A percentile compares a stretch with the other conserved stretches of the same genome.
Conservation (phyloP, 2,113 vertebrate genomes). For the Guaruba guarouba region DNA sequence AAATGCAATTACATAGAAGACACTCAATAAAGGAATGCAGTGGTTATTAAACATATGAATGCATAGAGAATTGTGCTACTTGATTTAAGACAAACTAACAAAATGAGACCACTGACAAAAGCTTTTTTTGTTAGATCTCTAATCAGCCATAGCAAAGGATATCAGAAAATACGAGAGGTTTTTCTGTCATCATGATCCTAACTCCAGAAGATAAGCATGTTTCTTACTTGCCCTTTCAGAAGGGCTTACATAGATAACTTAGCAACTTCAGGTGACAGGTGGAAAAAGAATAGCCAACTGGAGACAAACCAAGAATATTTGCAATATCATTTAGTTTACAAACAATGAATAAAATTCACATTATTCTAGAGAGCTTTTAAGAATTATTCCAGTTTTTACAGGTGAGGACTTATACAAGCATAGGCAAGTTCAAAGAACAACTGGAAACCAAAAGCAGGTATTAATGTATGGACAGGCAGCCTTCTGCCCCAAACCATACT, state of each 20-base stretch:
- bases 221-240: neutral
- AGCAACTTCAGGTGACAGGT: neutral
- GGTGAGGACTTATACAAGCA: neutral
- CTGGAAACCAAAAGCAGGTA: neutral
- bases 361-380: neutral
- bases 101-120: neutral
- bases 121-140: neutral
- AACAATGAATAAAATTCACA: neutral
- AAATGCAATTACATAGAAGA: neutral
- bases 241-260: neutral
- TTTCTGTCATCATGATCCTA: neutral
- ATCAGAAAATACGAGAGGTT: neutral
- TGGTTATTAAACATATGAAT: neutral
- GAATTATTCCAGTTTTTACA: neutral
- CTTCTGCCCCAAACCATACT: neutral
- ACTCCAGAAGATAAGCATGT: neutral
- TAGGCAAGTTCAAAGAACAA: neutral
- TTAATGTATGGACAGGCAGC: neutral
- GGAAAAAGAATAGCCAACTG: neutral
- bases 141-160: neutral
- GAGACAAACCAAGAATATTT: neutral
- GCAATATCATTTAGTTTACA: neutral
- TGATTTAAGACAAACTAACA: neutral
- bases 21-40: neutral
- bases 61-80: neutral